These are phyloP conservation scores for Siniperca undulata DNA, from an alignment of 2,797 vertebrate genomes.

Conservation along the genomic window DNA sequence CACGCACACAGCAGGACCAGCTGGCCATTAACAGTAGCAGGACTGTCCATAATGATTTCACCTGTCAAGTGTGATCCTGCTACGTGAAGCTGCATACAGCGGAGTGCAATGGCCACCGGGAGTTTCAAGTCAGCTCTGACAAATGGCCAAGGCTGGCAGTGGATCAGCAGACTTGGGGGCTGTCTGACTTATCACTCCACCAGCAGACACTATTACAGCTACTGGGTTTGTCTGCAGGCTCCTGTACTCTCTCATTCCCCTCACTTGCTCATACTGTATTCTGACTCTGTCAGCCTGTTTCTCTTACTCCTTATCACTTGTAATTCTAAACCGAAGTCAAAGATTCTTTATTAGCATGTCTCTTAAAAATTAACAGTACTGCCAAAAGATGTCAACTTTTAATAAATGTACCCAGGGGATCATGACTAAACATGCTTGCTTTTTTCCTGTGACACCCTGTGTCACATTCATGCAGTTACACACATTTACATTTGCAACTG, in stretches of 20 bases:
- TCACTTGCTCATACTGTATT: slow-evolving; percentile 39
- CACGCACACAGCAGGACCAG: slow-evolving; percentile 38
- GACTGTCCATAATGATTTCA: slow-evolving; percentile 75
- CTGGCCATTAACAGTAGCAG: slow-evolving; percentile 62
- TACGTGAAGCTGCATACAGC: slow-evolving; percentile 55
- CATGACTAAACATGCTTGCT: slow-evolving; percentile 11
- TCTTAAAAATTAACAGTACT: slow-evolving; percentile 50
- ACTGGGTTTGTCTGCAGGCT: slow-evolving; percentile 73
- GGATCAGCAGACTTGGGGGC: slow-evolving; percentile 78
- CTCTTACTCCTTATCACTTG: slow-evolving; percentile 37
- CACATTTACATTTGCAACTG: slow-evolving; percentile 41
- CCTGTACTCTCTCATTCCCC: slow-evolving; percentile 39
- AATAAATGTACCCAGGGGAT: slow-evolving; percentile 7
- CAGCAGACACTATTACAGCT: slow-evolving; percentile 79
- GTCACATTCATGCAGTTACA: slow-evolving; percentile 20
- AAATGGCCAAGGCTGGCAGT: slow-evolving; percentile 77
- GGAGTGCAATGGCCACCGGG: slow-evolving; percentile 73
- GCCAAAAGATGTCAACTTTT: slow-evolving; percentile 37
- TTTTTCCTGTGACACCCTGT: background rate
- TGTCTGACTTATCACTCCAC: slow-evolving; percentile 80
- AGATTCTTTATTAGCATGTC: slow-evolving; percentile 8
- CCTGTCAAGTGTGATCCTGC: slow-evolving; percentile 72
- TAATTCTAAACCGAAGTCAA: slow-evolving; percentile 37
- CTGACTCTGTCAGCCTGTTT: slow-evolving; percentile 44
- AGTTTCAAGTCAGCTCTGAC: slow-evolving; percentile 80